Conservation (phyloP, 1,140 invertebrate genomes). For the Lepidurus apus region DNA sequence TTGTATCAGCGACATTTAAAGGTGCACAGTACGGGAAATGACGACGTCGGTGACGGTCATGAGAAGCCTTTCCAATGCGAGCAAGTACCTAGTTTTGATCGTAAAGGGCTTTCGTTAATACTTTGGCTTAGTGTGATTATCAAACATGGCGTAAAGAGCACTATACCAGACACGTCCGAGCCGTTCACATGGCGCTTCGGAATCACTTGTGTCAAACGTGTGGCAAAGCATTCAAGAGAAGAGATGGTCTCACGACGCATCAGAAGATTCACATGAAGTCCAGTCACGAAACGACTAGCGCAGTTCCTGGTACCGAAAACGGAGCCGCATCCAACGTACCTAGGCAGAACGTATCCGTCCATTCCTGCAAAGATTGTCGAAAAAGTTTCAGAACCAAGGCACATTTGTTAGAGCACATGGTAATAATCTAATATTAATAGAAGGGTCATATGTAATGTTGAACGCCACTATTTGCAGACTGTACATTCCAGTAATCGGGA, state of each 20-base stretch:
- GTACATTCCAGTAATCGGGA: conserved; percentile 46
- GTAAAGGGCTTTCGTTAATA: background rate
- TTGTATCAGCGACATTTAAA: conserved; percentile 40
- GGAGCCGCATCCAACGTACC: background rate
- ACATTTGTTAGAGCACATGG: conserved; percentile 40
- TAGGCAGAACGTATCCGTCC: background rate
- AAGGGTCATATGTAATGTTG: conserved; percentile 30
- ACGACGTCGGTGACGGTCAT: conserved; percentile 24
- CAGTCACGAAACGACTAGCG: background rate
- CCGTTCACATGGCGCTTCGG: conserved; percentile 44
- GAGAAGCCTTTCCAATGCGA: conserved; percentile 38
- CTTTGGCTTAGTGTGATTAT: conserved; percentile 40
- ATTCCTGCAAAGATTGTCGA: conserved; percentile 42
- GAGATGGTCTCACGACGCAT: conserved; percentile 43
- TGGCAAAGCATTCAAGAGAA: conserved; percentile 47
- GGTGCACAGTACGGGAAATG: conserved; percentile 35
- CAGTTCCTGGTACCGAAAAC: background rate
- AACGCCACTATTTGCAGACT: conserved; percentile 39
- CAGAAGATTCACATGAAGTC: conserved; percentile 37
- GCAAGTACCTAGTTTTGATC: background rate
- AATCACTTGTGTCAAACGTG: conserved; percentile 48
- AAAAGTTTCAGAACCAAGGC: conserved; percentile 47
- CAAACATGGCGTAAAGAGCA: conserved; percentile 45
- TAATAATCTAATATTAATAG: conserved; percentile 2
- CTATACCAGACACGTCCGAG: conserved; percentile 43